Percentiles rank a stretch among this genome's conserved stretches.
Evolutionary conservation across 1,140 invertebrate genomes (phyloP).

Genomic region (Holcopasites calliopsidis): DNA sequence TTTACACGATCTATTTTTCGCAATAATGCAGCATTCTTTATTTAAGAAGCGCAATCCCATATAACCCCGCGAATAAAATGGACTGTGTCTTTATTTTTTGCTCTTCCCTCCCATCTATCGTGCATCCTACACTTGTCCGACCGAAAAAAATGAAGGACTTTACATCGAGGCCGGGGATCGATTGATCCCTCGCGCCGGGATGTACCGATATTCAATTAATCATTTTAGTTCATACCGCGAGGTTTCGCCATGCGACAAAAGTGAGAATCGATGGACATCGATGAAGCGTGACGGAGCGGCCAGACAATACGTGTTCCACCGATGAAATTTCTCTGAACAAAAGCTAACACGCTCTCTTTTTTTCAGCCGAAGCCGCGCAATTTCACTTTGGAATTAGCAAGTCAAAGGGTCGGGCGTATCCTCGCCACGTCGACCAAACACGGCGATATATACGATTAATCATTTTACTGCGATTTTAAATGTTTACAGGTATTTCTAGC

Average conservation of each 20-base stretch:
- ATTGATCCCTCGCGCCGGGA: constrained; percentile 46
- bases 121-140: constrained; percentile 42
- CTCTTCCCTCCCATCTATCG: too few relatives aligned
- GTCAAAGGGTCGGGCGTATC: constrained; percentile 37
- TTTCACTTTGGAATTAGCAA: constrained; percentile 58
- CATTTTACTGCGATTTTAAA: constrained; percentile 12
- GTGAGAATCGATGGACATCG: constrained; percentile 60
- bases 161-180: constrained; percentile 54
- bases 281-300: constrained; percentile 56
- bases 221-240: constrained; percentile 63
- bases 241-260: constrained; percentile 61
- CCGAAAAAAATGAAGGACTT: constrained; percentile 52
- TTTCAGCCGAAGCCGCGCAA: constrained; percentile 2
- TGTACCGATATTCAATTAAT: constrained; percentile 65
- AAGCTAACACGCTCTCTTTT: constrained; percentile 56
- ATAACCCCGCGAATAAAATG: too few relatives aligned
- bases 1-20: too few relatives aligned
- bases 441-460: constrained; percentile 47
- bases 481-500: too few relatives aligned
- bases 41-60: too few relatives aligned
- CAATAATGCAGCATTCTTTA: too few relatives aligned
- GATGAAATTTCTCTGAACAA: constrained; percentile 64
- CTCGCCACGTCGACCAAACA: constrained; percentile 4
- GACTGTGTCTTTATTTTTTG: too few relatives aligned
- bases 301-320: constrained; percentile 60